These are phyloP conservation scores for Temnothorax nylanderi DNA, from an alignment of 1,140 invertebrate species.

Conservation along the genomic window DNA sequence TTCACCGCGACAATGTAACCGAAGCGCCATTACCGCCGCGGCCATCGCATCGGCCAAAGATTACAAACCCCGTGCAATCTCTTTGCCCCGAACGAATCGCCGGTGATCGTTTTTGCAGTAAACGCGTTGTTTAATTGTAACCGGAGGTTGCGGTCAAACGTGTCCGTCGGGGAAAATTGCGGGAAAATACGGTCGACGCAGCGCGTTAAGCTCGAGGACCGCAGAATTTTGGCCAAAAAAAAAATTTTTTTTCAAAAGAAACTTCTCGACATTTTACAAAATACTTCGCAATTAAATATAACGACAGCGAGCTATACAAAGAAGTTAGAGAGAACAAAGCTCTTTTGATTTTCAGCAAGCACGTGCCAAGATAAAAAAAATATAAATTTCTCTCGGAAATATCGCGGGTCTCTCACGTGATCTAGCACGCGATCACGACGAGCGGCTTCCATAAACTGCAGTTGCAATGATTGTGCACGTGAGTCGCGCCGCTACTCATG, in stretches of 20 bases:
- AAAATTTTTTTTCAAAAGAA: constrained; percentile 9
- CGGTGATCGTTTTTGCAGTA: constrained; percentile 9
- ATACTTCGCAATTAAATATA: not conserved
- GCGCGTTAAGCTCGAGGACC: not conserved
- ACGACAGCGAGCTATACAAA: not conserved
- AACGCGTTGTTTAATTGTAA: constrained; percentile 51
- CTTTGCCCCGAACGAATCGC: not conserved
- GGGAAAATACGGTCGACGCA: not conserved
- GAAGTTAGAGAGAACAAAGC: not conserved
- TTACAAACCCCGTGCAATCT: constrained; percentile 20
- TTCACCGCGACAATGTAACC: constrained; percentile 7
- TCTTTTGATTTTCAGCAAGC: not conserved
- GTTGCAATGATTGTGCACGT: not conserved
- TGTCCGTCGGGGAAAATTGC: constrained; percentile 33
- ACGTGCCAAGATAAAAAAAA: not conserved
- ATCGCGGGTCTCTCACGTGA: not conserved
- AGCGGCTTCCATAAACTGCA: not conserved
- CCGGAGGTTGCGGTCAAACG: constrained; percentile 21
- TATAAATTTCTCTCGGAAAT: not conserved
- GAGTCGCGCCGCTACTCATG: constrained; percentile 34
- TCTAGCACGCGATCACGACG: not conserved
- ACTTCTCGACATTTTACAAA: not conserved
- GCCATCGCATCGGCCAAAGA: constrained; percentile 29
- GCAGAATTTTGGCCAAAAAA: not conserved
- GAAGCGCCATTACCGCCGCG: not conserved